Percentiles rank a stretch among this genome's conserved stretches.
These are phyloP conservation scores for Asobara japonica DNA, from an alignment of 1,140 invertebrate species.

Conservation along the genomic window DNA sequence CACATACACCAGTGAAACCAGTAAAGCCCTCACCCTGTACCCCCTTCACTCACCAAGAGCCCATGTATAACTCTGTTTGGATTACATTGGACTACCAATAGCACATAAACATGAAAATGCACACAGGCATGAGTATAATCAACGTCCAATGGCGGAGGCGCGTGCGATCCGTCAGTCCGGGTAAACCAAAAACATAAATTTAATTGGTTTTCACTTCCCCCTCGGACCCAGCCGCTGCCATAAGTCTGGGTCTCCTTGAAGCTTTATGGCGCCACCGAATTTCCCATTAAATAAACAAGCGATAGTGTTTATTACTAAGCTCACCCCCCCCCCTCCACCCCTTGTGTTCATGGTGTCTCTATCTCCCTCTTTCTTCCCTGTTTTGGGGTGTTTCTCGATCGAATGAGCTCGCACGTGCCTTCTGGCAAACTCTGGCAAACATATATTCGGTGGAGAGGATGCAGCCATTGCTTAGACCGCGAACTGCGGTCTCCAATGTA, in stretches of 20 bases:
- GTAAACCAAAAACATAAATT: conserved; percentile 67
- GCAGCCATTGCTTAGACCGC: conserved; percentile 56
- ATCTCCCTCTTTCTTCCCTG: background rate
- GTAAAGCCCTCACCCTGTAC: conserved; percentile 14
- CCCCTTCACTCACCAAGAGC: conserved; percentile 27
- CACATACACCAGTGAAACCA: conserved; percentile 33
- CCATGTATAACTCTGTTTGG: conserved; percentile 52
- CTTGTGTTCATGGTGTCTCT: conserved; percentile 17
- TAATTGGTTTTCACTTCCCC: conserved; percentile 59
- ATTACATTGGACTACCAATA: conserved; percentile 60
- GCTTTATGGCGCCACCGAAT: conserved; percentile 66
- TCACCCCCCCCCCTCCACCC: conserved; percentile 20
- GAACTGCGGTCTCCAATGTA: conserved; percentile 48
- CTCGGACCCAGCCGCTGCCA: background rate
- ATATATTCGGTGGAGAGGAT: conserved; percentile 17
- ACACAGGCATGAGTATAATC: conserved; percentile 7
- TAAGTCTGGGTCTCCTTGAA: conserved; percentile 51
- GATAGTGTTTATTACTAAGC: conserved; percentile 60
- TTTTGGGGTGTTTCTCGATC: background rate
- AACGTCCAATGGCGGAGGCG: conserved; percentile 33
- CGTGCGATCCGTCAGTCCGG: conserved; percentile 65
- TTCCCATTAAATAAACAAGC: conserved; percentile 68
- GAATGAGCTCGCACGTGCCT: conserved; percentile 38
- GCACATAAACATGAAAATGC: conserved; percentile 45
- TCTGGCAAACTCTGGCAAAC: conserved; percentile 22